Conservation (phyloP, 1,140 invertebrate genomes). For the Acromyrmex echinatior region DNA sequence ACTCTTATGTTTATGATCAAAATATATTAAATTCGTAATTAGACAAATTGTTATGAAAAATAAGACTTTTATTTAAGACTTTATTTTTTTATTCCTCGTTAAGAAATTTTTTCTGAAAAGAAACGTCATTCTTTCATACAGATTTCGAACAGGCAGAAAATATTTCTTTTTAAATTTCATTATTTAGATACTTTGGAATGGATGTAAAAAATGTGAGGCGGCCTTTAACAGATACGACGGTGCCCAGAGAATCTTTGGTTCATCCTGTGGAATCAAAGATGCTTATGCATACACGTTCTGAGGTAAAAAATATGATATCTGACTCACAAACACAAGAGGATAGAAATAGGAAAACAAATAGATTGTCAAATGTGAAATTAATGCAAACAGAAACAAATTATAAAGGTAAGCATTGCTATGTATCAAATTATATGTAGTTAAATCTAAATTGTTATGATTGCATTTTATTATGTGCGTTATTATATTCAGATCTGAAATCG, state of each 20-base stretch:
- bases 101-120: background rate
- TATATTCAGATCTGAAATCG: slow-evolving; percentile 33
- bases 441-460: slow-evolving; percentile 15
- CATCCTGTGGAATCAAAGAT: slow-evolving; percentile 24
- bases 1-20: background rate
- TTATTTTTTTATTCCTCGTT: background rate
- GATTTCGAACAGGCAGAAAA: background rate
- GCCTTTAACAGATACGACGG: slow-evolving; percentile 78
- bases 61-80: background rate
- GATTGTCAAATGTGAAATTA: background rate
- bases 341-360: background rate
- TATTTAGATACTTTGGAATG: slow-evolving; percentile 70
- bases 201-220: slow-evolving; percentile 74
- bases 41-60: background rate
- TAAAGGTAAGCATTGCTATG: slow-evolving; percentile 16
- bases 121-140: background rate
- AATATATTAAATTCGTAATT: background rate
- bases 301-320: background rate
- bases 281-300: background rate
- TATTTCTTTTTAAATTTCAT: slow-evolving; percentile 23
- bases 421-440: background rate
- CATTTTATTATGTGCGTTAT: slow-evolving; percentile 1
- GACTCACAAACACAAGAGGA: slow-evolving; percentile 13
- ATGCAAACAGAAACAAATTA: slow-evolving; percentile 28
- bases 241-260: background rate